Percentiles rank a stretch among this genome's conserved stretches.
These are phyloP conservation scores for Leptobrachium ailaonicum DNA, from an alignment of 2,113 vertebrate genomes.

Conservation along the genomic window DNA sequence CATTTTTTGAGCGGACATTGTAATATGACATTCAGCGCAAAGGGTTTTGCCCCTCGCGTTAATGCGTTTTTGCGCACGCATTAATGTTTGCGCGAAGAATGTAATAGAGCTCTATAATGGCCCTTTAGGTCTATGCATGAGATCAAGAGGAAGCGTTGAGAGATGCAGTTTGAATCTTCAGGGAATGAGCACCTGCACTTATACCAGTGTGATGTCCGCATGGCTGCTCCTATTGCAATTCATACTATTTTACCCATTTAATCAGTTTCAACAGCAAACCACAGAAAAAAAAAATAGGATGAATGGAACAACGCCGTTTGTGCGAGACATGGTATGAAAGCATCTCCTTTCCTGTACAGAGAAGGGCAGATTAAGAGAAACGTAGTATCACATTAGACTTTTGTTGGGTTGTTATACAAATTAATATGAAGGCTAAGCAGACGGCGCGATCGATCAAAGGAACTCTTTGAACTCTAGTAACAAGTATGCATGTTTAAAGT, in stretches of 20 bases:
- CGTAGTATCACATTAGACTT: slow-evolving; percentile 32
- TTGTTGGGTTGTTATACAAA: slow-evolving; percentile 41
- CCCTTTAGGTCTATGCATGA: no score
- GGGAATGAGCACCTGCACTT: not conserved
- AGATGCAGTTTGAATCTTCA: not conserved
- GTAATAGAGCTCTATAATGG: no score
- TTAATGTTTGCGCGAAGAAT: no score
- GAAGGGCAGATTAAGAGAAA: slow-evolving; percentile 29
- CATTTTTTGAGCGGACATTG: no score
- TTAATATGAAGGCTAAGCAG: slow-evolving; percentile 26
- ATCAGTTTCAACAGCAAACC: slow-evolving; percentile 29
- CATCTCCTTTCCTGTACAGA: slow-evolving; percentile 20
- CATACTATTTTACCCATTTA: slow-evolving; percentile 27
- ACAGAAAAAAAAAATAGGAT: slow-evolving; percentile 18
- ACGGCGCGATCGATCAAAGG: slow-evolving; percentile 38
- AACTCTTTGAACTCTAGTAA: slow-evolving; percentile 8
- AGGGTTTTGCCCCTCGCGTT: no score
- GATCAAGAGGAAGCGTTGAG: no score
- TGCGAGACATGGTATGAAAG: slow-evolving; percentile 8
- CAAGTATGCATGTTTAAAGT: slow-evolving; percentile 37
- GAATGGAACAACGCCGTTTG: slow-evolving; percentile 30
- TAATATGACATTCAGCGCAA: no score
- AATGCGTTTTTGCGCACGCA: no score
- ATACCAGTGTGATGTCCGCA: slow-evolving; percentile 7
- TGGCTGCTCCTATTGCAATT: slow-evolving; percentile 26